Evolutionary conservation across 92 coral and sea anemone genomes (phyloP), one percentile per base, ranked within the genome.

Genomic region (Umimayanthus kanabou): DNA sequence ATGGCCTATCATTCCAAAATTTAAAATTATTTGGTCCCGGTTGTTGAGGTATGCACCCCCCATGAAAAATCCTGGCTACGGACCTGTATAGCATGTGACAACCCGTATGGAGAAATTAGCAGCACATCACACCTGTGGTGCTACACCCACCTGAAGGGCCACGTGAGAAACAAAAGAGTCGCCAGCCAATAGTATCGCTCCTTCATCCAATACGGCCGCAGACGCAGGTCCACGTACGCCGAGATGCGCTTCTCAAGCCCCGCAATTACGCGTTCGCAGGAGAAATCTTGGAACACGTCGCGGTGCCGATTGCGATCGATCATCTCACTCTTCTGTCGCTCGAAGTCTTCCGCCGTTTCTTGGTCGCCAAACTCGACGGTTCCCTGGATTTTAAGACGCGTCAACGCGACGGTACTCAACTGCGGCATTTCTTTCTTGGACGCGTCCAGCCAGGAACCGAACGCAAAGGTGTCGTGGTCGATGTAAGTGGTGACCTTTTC

Each of bases 341-440:
- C 89, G 77, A 50, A 94, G 47, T 85, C 93, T 0, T 88, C 89
- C 0, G 90, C 86, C 16, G 98, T 94, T 81, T 94, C 98, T 28
- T 87, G 89, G 73, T 94, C 95, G 39, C 98, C 98, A 69, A 94
- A 94, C 49, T 84, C 29, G 40, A 94, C 74, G 4, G 23, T 43
- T 0, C 88, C 91, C 11, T 94, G 92, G 40, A 93, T 91, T 85
- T 88, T 94, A 13, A 94, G 88, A 14, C 98, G 93, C 75, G 95
- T 93, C 77, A 94, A 29, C 5, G 90, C 89, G 15, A 84, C 90
- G 1, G 81, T 25, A 11, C 93, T 93, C 11, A 89, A 64, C 39
- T 82, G 81, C 61, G 98, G 98, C 98, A 93, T 93, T 29, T 94
- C 94, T 8, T 70, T 88, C 81, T 93, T 89, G 8, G 98, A 94